Conservation (phyloP, 2,888 invertebrate genomes). For the Homarus gammarus region DNA sequence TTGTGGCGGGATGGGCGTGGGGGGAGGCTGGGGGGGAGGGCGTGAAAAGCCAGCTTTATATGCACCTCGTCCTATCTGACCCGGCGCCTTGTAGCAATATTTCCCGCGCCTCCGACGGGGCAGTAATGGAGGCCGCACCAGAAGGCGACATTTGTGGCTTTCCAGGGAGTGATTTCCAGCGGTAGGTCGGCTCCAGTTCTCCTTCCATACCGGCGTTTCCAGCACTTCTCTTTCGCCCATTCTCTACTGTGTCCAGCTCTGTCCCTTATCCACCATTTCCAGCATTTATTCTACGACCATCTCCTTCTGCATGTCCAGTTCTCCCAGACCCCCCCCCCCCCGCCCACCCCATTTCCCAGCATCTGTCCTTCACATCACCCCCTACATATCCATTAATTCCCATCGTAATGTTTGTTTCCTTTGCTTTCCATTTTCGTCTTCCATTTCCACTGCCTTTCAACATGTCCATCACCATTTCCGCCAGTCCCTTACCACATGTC, state of each 20-base stretch:
- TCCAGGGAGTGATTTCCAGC: conserved; percentile 34
- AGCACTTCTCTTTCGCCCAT: background rate
- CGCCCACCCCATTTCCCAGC: too few species aligned
- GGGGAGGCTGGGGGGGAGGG: conserved; percentile 6
- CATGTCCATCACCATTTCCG: too few species aligned
- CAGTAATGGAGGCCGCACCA: conserved; percentile 20
- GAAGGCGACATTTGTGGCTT: conserved; percentile 44
- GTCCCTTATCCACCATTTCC: background rate
- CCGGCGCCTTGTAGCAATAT: conserved; percentile 1
- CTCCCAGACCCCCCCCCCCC: background rate
- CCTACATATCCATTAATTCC: too few species aligned
- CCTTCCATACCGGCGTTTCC: background rate
- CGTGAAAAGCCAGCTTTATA: background rate
- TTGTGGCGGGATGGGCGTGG: conserved; percentile 5
- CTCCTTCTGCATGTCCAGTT: background rate
- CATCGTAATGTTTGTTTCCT: too few species aligned
- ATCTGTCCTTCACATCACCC: too few species aligned
- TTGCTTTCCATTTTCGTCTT: background rate
- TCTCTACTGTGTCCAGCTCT: background rate
- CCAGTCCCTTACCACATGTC: too few species aligned
- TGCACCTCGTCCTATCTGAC: conserved; percentile 13
- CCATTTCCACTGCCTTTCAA: too few species aligned
- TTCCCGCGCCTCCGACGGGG: background rate
- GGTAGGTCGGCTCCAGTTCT: background rate
- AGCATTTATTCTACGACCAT: background rate